phyloP scores from a whole-genome alignment of 2,797 vertebrate species.

The Calcarius lapponicus region DNA sequence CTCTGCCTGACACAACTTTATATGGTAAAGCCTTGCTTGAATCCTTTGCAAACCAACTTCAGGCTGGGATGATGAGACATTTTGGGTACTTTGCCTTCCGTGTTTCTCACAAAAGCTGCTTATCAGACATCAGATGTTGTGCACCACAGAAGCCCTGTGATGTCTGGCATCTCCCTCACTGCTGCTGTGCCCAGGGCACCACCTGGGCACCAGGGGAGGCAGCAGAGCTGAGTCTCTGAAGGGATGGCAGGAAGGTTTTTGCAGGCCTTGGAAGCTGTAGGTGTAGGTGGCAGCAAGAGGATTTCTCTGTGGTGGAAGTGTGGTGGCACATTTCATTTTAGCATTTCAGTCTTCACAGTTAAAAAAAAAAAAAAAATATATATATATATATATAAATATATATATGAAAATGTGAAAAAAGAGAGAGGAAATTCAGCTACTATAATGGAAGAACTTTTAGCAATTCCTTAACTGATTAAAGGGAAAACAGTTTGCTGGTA shows the following conservation, averaged over 20 bases:
- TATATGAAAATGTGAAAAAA: not conserved
- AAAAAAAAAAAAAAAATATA: not conserved
- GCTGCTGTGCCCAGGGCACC: not conserved
- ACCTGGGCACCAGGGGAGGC: not conserved
- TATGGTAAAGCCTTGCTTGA: not conserved
- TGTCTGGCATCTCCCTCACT: not conserved
- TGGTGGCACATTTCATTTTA: not conserved
- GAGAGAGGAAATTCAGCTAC: not conserved
- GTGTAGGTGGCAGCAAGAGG: not conserved
- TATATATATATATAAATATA: no score
- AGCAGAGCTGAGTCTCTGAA: not conserved
- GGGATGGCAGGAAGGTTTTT: not conserved
- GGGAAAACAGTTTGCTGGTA: not conserved
- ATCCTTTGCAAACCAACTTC: not conserved
- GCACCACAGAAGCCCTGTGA: not conserved
- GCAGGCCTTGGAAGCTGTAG: not conserved
- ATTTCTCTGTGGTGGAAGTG: not conserved
- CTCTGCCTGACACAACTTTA: not conserved
- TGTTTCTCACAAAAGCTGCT: not conserved
- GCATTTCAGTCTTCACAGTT: not conserved
- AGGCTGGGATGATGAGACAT: conserved; percentile 30
- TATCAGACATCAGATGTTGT: not conserved
- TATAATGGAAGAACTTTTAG: not conserved
- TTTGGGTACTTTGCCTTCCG: not conserved
- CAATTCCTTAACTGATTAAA: not conserved